Base-by-base conservation (phyloP, 2,113 vertebrate genomes). In the Platysteira castanea region DNA sequence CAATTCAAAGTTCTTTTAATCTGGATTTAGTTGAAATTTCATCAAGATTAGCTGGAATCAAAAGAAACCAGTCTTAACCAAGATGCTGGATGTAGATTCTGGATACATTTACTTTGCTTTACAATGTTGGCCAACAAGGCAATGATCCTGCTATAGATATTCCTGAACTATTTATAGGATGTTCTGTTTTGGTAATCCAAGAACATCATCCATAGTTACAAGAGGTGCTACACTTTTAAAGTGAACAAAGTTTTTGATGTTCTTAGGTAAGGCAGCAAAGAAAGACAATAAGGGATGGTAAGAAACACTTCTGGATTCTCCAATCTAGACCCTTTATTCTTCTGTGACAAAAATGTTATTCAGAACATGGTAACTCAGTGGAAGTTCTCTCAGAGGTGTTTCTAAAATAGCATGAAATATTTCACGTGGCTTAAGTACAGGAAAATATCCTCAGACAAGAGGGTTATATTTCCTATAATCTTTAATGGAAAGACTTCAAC, bases 401-500 rank as follows among this genome's bases (percentile, higher is more conserved):
- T 81, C 17, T 56, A 81, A 57, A 23, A 49, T 57, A 86, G 11
- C 3, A 77, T 13, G 23, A 65, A 59, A 41, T 16, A n/a, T 77
- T 64, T 84, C 44, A 33, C 8, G 12, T 56, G 23, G 27, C 9
- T 76, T 50, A 70, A 70, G 60, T 28, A 11, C 18, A 35, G 30
- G 24, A 37, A 71, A 84, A 88, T 52, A 69, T 59, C n/a, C 18
- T 18, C 21, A 76, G 15, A 74, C 27, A 73, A 85, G 35, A 44
- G 24, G 14, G 8, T 28, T 87, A 31, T 77, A 84, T 82, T 90
- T 94, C 73, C 96, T 71, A 80, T 35, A 75, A 90, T 90, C 46
- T 93, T 74, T 94, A 90, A 83, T 69, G 42, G 88, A 97, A 95
- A 94, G 90, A 52, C 14, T 57, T 46, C 5, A 39, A 61, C 84